Evolutionary conservation across 2,888 invertebrate genomes (phyloP).

Genomic region (Amblyjoppa fuscipennis): DNA sequence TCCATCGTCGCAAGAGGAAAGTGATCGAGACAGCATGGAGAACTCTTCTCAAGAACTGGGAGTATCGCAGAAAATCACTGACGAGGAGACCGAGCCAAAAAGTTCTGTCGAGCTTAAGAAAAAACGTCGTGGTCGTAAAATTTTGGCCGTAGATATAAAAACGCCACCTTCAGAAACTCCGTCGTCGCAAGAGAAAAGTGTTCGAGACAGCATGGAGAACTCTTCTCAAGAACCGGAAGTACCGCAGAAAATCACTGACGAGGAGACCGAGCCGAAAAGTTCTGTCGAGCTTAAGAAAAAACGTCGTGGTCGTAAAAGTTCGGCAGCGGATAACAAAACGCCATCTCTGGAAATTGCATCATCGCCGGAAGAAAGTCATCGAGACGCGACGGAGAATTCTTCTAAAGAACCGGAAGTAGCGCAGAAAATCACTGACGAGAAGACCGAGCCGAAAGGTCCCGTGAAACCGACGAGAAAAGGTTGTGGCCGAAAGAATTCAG

Average conservation of each 20-base stretch:
- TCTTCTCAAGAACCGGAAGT: not conserved
- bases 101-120: not conserved
- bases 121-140: not conserved
- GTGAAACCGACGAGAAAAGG: conserved; percentile 2
- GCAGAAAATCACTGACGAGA: not conserved
- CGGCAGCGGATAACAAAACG: not conserved
- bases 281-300: not conserved
- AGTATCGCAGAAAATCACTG: not conserved
- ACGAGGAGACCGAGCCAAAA: not conserved
- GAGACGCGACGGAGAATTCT: not conserved
- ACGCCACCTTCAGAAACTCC: not conserved
- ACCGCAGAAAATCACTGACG: not conserved
- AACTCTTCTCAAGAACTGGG: not conserved
- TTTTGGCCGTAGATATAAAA: not conserved
- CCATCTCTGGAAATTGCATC: not conserved
- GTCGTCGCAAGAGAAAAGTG: not conserved
- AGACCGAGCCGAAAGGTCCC: not conserved
- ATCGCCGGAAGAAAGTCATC: not conserved
- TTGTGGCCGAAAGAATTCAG: not conserved
- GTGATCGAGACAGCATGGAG: not conserved
- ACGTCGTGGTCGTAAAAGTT: conserved; percentile 24
- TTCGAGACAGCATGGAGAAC: not conserved
- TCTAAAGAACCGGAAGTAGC: not conserved
- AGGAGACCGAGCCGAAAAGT: not conserved
- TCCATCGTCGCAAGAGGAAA: conserved; percentile 8